phyloP scores from a whole-genome alignment of 30 jellyfish, hydroid and myxozoan genomes.

The Aurelia aurita complex sp. Pacific region DNA sequence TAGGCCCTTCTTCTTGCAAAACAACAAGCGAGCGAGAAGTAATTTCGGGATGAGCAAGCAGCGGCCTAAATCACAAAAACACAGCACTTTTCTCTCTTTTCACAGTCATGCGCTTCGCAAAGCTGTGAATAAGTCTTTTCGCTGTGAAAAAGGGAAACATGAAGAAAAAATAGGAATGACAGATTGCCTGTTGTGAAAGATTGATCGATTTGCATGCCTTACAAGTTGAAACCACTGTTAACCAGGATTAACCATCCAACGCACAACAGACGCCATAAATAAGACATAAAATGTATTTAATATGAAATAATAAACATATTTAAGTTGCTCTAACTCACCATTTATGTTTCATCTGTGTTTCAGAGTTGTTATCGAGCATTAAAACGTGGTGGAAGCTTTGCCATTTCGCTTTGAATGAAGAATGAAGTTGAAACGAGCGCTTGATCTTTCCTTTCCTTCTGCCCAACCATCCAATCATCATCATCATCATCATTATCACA shows the following conservation, averaged over 20 bases:
- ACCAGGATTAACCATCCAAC: slow-evolving; percentile 58
- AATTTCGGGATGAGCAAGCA: neutral
- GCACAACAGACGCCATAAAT: slow-evolving; percentile 43
- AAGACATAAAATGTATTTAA: neutral
- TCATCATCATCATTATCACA: no score
- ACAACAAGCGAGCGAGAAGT: neutral
- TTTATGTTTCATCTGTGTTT: no score
- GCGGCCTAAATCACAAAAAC: slow-evolving; percentile 3
- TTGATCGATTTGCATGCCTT: slow-evolving; percentile 66
- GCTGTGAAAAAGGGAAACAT: slow-evolving; percentile 30
- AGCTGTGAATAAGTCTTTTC: slow-evolving; percentile 49
- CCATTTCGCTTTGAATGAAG: no score
- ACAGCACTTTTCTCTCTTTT: slow-evolving; percentile 11
- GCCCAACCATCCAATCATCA: no score
- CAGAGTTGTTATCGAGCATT: no score
- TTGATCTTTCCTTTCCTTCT: no score
- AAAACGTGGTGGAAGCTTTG: no score
- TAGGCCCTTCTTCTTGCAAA: neutral
- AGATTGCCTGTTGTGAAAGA: slow-evolving; percentile 52
- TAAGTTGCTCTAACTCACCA: no score
- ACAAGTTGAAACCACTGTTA: slow-evolving; percentile 71
- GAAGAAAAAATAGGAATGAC: slow-evolving; percentile 12
- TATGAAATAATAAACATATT: no score
- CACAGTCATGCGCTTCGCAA: slow-evolving; percentile 49
- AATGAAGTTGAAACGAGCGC: no score